A percentile compares a stretch with the other conserved stretches of the same genome.
Conservation (phyloP, 2,888 invertebrate species). For the Prosopocoilus inquinatus region DNA sequence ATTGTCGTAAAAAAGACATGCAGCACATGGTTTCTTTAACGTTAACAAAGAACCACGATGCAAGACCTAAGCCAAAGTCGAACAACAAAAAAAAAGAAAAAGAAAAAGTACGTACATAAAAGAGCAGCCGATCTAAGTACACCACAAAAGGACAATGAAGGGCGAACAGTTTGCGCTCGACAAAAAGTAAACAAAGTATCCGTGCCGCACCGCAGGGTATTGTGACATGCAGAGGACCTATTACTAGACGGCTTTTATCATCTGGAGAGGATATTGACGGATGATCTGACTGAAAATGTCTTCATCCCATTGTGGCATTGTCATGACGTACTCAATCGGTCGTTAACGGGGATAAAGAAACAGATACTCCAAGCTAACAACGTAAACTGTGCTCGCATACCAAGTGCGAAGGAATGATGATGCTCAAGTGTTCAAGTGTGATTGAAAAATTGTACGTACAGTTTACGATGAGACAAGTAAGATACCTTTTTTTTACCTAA, state of each 20-base stretch:
- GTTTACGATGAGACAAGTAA: no score
- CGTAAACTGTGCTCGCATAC: not conserved
- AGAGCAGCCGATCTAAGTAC: conserved; percentile 16
- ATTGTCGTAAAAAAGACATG: no score
- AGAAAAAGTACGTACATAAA: no score
- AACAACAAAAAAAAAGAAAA: conserved; percentile 22
- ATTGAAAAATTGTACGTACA: no score
- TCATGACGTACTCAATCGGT: conserved; percentile 12
- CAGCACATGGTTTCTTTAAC: no score
- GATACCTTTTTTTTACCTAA: no score
- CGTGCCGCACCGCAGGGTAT: conserved; percentile 25
- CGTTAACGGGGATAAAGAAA: conserved; percentile 15
- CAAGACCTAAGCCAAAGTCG: no score
- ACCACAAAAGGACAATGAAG: conserved; percentile 25
- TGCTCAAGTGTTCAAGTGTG: no score
- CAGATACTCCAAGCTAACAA: not conserved
- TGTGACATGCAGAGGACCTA: conserved; percentile 26
- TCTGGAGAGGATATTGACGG: conserved; percentile 31
- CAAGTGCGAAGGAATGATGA: not conserved
- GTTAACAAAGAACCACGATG: no score
- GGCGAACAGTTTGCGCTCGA: conserved; percentile 23
- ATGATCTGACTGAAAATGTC: conserved; percentile 30
- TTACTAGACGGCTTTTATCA: conserved; percentile 27
- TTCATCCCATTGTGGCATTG: conserved; percentile 27
- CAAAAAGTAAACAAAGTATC: conserved; percentile 25